These are phyloP conservation scores for Pentalonia nigronervosa DNA, from an alignment of 1,140 invertebrate species.

Conservation along the genomic window DNA sequence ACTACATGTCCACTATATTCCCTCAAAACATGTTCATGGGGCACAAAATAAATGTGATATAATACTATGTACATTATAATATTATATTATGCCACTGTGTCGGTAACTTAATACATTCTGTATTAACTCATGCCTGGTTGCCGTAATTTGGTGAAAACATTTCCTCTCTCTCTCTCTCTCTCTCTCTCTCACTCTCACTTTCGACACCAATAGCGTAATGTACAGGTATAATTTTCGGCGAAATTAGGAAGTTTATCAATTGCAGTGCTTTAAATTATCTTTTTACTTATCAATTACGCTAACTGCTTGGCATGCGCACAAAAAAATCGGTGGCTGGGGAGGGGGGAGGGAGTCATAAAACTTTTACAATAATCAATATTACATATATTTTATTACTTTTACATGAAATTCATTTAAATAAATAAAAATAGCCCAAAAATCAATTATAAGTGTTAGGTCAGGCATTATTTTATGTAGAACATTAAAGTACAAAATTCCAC, in stretches of 20 bases:
- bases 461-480: too few relatives aligned
- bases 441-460: too few relatives aligned
- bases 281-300: too few relatives aligned
- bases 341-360: too few relatives aligned
- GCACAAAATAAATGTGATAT: not conserved
- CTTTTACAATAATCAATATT: too few relatives aligned
- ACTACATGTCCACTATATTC: not conserved
- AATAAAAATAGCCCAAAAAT: too few relatives aligned
- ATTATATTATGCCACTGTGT: not conserved
- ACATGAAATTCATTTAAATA: too few relatives aligned
- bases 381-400: too few relatives aligned
- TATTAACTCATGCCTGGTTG: not conserved
- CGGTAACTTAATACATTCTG: not conserved
- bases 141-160: not conserved
- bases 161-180: not conserved
- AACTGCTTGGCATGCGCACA: too few relatives aligned
- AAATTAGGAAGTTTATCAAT: not conserved
- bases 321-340: too few relatives aligned
- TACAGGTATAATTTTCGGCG: not conserved
- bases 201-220: not conserved
- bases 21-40: not conserved
- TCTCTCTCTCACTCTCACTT: not conserved
- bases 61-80: not conserved
- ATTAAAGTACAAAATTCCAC: too few relatives aligned
- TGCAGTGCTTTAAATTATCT: too few relatives aligned